phyloP scores from a whole-genome alignment of 2,113 vertebrate species.

The Felis chaus region DNA sequence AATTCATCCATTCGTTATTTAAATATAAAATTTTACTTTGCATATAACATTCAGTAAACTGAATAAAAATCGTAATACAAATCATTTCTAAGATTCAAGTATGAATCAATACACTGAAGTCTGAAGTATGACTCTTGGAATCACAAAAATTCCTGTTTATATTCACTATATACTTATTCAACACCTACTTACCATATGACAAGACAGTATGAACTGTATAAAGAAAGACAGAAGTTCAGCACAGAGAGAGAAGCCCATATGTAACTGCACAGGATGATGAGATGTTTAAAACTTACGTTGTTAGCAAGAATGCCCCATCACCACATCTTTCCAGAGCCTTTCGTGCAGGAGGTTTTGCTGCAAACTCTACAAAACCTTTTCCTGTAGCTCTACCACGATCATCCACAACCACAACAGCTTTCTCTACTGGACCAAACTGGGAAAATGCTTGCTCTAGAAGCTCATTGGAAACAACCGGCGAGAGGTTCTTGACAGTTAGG shows the following conservation, averaged over 20 bases:
- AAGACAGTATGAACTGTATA: slow-evolving; percentile 52
- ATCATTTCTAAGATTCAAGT: not conserved
- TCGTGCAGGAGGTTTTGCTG: slow-evolving; percentile 94
- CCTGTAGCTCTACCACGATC: slow-evolving; percentile 96
- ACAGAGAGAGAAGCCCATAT: not conserved
- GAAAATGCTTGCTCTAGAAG: slow-evolving; percentile 97
- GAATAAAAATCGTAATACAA: not conserved
- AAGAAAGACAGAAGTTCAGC: slow-evolving; percentile 22
- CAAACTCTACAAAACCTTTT: slow-evolving; percentile 96
- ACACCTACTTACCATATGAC: slow-evolving; percentile 31
- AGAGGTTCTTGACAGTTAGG: slow-evolving; percentile 95
- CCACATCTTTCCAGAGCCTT: slow-evolving; percentile 96
- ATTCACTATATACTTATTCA: slow-evolving; percentile 2
- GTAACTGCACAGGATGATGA: not conserved
- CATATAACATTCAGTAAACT: not conserved
- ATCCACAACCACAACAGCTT: slow-evolving; percentile 95
- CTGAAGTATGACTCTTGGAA: not conserved
- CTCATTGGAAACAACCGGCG: slow-evolving; percentile 96
- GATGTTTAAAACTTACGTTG: slow-evolving; percentile 90
- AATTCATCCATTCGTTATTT: not conserved
- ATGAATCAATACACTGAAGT: not conserved
- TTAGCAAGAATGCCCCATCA: slow-evolving; percentile 96
- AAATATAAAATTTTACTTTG: not conserved
- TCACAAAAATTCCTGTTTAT: slow-evolving; percentile 20
- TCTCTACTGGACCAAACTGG: slow-evolving; percentile 96